Conservation (phyloP, 92 coral and sea anemone genomes). For the Siderastrea radians region DNA sequence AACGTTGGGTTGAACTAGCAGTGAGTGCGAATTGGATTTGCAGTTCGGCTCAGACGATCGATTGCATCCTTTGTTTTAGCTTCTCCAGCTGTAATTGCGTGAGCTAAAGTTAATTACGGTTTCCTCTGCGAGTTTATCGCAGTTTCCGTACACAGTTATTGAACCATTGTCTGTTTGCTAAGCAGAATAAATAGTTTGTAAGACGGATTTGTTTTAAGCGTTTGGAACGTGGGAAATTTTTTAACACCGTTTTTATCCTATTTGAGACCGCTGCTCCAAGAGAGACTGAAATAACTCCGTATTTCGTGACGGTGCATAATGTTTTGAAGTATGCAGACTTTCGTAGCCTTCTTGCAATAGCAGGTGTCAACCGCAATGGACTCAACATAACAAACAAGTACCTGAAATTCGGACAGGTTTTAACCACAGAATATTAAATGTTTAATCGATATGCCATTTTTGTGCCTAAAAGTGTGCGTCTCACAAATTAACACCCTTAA, state of each 20-base stretch:
- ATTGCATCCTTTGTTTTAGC: neutral
- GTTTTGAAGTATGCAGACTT: neutral
- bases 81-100: neutral
- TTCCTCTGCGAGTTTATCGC: neutral
- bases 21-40: neutral
- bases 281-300: neutral
- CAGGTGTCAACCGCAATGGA: neutral
- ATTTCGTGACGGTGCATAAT: neutral
- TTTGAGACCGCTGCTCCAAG: too few relatives aligned
- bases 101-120: neutral
- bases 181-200: slow-evolving; percentile 9
- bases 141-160: neutral
- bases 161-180: neutral
- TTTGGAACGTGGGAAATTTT: slow-evolving; percentile 12
- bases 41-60: neutral
- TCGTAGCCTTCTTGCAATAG: neutral
- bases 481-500: neutral
- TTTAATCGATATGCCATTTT: slow-evolving; percentile 12
- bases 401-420: slow-evolving; percentile 20
- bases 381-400: neutral
- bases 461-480: neutral
- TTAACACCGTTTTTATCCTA: neutral
- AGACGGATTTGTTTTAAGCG: neutral
- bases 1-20: neutral
- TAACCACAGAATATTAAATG: slow-evolving; percentile 23